These are phyloP conservation scores for Leptosomus discolor DNA, from an alignment of 2,113 vertebrate genomes.

Conservation along the genomic window DNA sequence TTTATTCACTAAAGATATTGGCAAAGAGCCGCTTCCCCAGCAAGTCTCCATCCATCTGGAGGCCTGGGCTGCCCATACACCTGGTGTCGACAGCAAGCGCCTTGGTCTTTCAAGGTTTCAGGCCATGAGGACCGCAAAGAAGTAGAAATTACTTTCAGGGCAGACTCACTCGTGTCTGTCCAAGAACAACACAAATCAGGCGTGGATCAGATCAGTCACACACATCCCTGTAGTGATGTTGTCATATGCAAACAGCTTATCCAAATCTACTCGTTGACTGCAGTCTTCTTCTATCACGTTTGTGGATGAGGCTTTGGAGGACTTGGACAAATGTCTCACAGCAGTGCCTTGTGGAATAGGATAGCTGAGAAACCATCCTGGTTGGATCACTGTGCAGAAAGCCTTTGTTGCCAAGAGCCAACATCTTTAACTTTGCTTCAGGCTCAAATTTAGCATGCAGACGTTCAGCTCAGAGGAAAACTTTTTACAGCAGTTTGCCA, in stretches of 20 bases:
- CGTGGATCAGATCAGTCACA: background rate
- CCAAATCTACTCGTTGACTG: background rate
- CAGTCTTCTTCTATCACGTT: background rate
- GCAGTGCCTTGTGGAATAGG: background rate
- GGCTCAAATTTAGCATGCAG: background rate
- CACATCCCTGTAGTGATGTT: background rate
- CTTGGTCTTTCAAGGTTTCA: background rate
- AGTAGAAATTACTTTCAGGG: background rate
- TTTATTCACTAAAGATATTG: background rate
- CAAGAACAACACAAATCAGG: conserved; percentile 13
- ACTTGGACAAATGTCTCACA: background rate
- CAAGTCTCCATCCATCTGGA: background rate
- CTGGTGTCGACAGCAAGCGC: background rate
- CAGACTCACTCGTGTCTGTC: background rate
- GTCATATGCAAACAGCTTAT: background rate
- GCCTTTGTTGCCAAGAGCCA: background rate
- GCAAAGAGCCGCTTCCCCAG: background rate
- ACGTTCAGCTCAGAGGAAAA: background rate
- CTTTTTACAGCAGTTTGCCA: conserved; percentile 32
- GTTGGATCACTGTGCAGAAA: conserved; percentile 1
- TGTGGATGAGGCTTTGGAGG: background rate
- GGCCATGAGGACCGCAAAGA: background rate
- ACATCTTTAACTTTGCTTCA: conserved; percentile 25
- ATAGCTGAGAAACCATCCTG: background rate
- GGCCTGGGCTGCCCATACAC: background rate